phyloP scores from a whole-genome alignment of 1,140 invertebrate genomes.

The Centruroides sculpturatus region DNA sequence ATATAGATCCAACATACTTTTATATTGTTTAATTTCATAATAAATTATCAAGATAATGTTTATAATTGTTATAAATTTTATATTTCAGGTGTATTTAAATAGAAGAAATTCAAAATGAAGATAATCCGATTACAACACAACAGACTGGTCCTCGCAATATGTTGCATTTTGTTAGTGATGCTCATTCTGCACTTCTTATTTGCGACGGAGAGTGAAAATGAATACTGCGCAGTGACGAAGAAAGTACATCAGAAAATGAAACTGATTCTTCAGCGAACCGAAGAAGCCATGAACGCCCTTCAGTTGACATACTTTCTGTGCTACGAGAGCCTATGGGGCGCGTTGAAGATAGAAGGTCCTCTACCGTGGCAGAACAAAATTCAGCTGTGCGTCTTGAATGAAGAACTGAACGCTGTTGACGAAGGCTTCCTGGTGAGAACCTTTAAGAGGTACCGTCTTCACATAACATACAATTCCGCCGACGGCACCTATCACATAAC shows the following conservation, averaged over 20 bases:
- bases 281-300: slow-evolving; percentile 20
- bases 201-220: too few relatives aligned
- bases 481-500: slow-evolving; percentile 29
- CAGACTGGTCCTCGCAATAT: too few relatives aligned
- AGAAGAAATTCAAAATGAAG: too few relatives aligned
- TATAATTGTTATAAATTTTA: too few relatives aligned
- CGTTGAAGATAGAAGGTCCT: slow-evolving; percentile 28
- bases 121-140: too few relatives aligned
- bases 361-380: slow-evolving; percentile 29
- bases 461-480: slow-evolving; percentile 28
- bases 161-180: too few relatives aligned
- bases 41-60: too few relatives aligned
- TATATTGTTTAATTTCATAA: too few relatives aligned
- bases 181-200: too few relatives aligned
- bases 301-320: slow-evolving; percentile 34
- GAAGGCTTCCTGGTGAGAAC: slow-evolving; percentile 28
- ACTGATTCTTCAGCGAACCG: neutral
- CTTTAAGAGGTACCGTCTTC: slow-evolving; percentile 26
- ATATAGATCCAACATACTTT: too few relatives aligned
- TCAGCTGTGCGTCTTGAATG: slow-evolving; percentile 34
- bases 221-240: too few relatives aligned
- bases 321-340: slow-evolving; percentile 39
- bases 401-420: slow-evolving; percentile 29
- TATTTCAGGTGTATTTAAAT: too few relatives aligned
- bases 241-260: neutral